Base-by-base conservation (phyloP, 2,888 invertebrate genomes). In the Eupithecia subfuscata region DNA sequence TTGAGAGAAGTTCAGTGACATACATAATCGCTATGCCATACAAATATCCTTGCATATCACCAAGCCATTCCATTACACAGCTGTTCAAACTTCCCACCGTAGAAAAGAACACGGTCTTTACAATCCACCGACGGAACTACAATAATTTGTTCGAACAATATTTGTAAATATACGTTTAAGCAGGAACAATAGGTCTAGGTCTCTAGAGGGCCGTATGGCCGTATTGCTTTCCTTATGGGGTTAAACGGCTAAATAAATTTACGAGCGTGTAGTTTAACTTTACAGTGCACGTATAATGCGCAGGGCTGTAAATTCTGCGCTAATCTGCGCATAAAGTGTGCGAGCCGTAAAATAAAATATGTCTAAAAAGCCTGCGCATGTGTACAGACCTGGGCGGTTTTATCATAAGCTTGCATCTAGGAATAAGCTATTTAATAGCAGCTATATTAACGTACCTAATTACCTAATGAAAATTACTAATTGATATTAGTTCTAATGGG, bases 81-180 rank as follows among this genome's bases (percentile, higher is more conserved):
- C 45, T 74, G 71, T 74, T 60, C 45, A 64, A 45, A 70, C 64
- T 40, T 22, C 25, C 1, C 37, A 73, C 56, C 72, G 16, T 72
- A 64, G 69, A 70, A 68, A 45, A 69, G 30, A 64, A 71, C 60
- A 18, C 65, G 45, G 56, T 37, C 56, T 60, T 78, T 79, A 72
- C 81, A 81, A 80, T 78, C 82, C 79, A 78, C 82, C 82, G 84
- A 82, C 78, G 77, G 77, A 82, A 83, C 79, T 76, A 76, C 82
- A 79, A n/a, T 48, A n/a, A 80, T 74, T 75, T 76, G 80, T 79
- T 78, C 74, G 71, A 77, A 79, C 79, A 78, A 80, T 79, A 72
- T 71, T 63, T 76, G 73, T 78, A 79, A 77, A 80, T 80, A 80
- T 68, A 75, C 74, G 74, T 79, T 45, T 75, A 75, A 71, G 75